Evolutionary conservation across 2,797 vertebrate species (phyloP).

Genomic region (Tragelaphus oryx): DNA sequence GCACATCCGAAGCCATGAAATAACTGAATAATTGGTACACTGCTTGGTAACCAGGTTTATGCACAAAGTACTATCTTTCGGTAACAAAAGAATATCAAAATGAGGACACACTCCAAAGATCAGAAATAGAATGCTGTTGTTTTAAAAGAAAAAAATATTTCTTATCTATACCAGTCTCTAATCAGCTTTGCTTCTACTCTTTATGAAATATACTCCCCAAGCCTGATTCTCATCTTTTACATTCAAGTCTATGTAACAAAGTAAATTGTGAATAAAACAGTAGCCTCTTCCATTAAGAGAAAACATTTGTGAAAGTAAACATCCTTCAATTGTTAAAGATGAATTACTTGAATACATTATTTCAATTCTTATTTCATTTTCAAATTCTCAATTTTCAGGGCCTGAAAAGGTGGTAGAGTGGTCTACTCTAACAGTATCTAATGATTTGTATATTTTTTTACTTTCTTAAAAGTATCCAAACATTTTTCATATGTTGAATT

Average conservation of each 20-base stretch:
- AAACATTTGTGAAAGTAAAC: slow-evolving; percentile 16
- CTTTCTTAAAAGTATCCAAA: neutral
- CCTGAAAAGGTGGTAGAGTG: neutral
- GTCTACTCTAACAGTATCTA: neutral
- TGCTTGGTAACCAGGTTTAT: slow-evolving; percentile 1
- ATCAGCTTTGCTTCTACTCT: slow-evolving; percentile 4
- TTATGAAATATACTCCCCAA: slow-evolving; percentile 29
- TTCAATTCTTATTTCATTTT: slow-evolving; percentile 15
- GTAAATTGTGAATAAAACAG: slow-evolving; percentile 31
- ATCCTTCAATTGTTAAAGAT: neutral
- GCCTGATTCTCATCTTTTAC: slow-evolving; percentile 6
- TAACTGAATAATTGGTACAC: neutral
- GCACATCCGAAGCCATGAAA: neutral
- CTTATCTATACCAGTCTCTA: neutral
- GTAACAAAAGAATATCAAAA: neutral
- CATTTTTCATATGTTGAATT: slow-evolving; percentile 26
- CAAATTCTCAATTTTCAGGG: neutral
- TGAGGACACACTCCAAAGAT: neutral
- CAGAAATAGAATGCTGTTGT: neutral
- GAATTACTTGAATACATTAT: slow-evolving; percentile 9
- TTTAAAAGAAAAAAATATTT: slow-evolving; percentile 30
- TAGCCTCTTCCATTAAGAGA: neutral
- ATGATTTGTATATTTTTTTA: neutral
- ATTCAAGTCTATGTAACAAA: slow-evolving; percentile 13
- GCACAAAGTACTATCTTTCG: neutral